Evolutionary conservation across 1,140 invertebrate genomes (phyloP).

Genomic region (Microplitis mediator): DNA sequence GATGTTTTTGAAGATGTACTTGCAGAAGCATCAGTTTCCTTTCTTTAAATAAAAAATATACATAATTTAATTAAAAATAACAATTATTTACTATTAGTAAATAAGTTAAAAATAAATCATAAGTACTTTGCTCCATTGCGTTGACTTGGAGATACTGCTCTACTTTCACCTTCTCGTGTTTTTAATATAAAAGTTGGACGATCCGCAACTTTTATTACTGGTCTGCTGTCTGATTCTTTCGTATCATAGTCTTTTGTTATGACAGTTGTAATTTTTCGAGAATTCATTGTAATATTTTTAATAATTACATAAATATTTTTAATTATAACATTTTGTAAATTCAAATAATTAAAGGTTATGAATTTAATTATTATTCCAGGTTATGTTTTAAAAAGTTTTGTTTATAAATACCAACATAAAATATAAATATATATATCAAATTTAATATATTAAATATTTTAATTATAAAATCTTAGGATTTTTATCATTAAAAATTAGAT

Average conservation of each 20-base stretch:
- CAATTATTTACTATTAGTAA: constrained; percentile 21
- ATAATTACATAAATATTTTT: neutral
- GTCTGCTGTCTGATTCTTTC: constrained; percentile 48
- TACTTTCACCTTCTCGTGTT: constrained; percentile 62
- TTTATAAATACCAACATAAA: too few species aligned
- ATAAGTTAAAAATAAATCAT: constrained; percentile 25
- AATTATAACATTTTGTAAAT: neutral
- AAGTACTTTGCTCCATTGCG: constrained; percentile 57
- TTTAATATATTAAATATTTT: too few species aligned
- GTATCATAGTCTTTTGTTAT: constrained; percentile 47
- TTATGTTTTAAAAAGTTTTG: neutral
- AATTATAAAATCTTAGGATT: too few species aligned
- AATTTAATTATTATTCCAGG: neutral
- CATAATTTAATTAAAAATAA: neutral
- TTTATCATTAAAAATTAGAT: too few species aligned
- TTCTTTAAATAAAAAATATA: constrained; percentile 42
- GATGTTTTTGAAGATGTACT: constrained; percentile 31
- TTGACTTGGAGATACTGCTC: constrained; percentile 61
- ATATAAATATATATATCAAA: neutral
- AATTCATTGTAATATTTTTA: constrained; percentile 22
- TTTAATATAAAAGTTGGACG: constrained; percentile 64
- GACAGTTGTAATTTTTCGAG: constrained; percentile 40
- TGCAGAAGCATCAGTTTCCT: constrained; percentile 43
- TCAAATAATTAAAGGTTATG: neutral
- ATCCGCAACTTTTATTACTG: constrained; percentile 50